phyloP scores from a whole-genome alignment of 23 tunicate genomes.

The Trididemnum nubilum region DNA sequence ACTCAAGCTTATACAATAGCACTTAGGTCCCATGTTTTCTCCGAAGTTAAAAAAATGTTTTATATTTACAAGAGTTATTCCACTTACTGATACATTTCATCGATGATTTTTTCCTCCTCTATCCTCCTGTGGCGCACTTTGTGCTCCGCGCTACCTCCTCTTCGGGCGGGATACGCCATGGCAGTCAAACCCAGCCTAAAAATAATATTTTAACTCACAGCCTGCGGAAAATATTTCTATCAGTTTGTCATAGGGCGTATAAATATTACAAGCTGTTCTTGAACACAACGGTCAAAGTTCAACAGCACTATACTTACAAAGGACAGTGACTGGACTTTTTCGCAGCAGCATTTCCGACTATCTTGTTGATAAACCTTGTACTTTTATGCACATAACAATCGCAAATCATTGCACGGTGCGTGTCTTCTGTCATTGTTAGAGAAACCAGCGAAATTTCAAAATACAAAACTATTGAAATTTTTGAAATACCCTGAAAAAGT shows the following conservation, averaged over 20 bases:
- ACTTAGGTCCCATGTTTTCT: no score
- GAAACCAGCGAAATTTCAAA: neutral
- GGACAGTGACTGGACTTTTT: slow-evolving; percentile 41
- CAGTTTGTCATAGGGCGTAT: no score
- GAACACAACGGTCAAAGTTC: neutral
- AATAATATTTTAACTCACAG: neutral
- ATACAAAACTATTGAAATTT: neutral
- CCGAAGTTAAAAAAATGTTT: no score
- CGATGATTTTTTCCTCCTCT: slow-evolving; percentile 70
- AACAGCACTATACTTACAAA: slow-evolving; percentile 52
- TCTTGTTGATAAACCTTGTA: slow-evolving; percentile 29
- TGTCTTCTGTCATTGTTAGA: slow-evolving; percentile 1
- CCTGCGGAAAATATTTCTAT: no score
- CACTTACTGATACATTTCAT: slow-evolving; percentile 72
- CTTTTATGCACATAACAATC: slow-evolving; percentile 57
- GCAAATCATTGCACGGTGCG: slow-evolving; percentile 7
- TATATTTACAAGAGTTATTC: no score
- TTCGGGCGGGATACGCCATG: slow-evolving; percentile 48
- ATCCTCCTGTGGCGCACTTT: slow-evolving; percentile 84
- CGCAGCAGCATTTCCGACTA: slow-evolving; percentile 50
- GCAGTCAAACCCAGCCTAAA: slow-evolving; percentile 32
- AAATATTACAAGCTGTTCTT: no score
- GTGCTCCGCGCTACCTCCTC: slow-evolving; percentile 76
- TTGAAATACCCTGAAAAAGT: no score
- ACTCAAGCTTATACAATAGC: no score